Conservation (phyloP, 2,888 invertebrate species). For the Cosmia trapezina region DNA sequence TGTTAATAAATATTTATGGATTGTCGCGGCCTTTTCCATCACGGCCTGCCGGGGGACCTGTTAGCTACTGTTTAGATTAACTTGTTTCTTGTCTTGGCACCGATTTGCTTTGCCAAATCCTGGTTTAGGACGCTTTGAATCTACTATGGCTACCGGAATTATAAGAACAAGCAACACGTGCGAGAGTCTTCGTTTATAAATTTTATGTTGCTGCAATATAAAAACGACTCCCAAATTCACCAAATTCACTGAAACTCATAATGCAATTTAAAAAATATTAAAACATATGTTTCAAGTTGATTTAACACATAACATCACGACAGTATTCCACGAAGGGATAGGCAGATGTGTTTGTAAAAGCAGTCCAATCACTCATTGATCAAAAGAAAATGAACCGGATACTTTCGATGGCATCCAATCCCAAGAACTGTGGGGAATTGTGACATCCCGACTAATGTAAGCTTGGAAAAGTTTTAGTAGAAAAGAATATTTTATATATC, state of each 20-base stretch:
- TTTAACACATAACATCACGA: neutral
- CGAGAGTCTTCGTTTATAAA: neutral
- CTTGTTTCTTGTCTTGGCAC: slow-evolving; percentile 21
- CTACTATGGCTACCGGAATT: neutral
- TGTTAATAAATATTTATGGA: slow-evolving; percentile 63
- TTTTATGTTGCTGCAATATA: neutral
- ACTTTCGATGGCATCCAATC: slow-evolving; percentile 24
- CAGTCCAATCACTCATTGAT: neutral
- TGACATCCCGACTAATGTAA: neutral
- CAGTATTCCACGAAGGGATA: neutral
- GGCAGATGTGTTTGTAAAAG: neutral
- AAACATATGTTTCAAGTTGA: neutral
- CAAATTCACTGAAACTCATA: neutral
- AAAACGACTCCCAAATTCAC: neutral
- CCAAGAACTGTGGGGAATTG: neutral
- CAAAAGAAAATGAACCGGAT: slow-evolving; percentile 23
- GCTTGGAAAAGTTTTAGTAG: neutral
- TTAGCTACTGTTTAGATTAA: slow-evolving; percentile 46
- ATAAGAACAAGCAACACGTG: neutral
- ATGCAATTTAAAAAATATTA: neutral
- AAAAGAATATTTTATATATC: neutral
- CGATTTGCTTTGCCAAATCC: slow-evolving; percentile 6
- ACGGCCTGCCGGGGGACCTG: slow-evolving; percentile 14
- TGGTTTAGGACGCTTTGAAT: slow-evolving; percentile 11
- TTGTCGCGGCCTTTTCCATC: slow-evolving; percentile 57